Conservation (phyloP, 2,888 invertebrate genomes). For the Drosophila paramelanica region DNA sequence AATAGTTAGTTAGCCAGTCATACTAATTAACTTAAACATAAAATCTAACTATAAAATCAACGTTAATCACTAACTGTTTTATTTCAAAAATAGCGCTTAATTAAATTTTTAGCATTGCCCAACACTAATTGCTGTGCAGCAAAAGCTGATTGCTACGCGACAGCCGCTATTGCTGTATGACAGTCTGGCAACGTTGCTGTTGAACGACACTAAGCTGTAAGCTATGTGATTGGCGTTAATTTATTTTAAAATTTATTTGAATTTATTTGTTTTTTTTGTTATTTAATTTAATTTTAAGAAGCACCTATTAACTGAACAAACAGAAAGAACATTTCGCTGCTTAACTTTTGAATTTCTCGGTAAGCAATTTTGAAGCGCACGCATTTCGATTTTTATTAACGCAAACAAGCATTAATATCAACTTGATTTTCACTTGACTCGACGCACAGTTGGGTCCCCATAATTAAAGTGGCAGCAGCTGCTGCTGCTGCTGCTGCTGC, state of each 20-base stretch:
- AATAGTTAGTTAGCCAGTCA: too few relatives aligned
- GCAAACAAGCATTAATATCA: conserved; percentile 76
- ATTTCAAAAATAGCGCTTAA: neutral
- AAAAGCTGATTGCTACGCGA: conserved; percentile 35
- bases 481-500: conserved; percentile 23
- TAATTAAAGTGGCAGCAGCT: conserved; percentile 57
- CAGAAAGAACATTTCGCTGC: neutral
- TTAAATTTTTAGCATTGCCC: neutral
- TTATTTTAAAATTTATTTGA: conserved; percentile 3
- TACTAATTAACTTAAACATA: too few relatives aligned
- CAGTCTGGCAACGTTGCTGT: conserved; percentile 37
- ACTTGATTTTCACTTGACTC: conserved; percentile 64
- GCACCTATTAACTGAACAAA: conserved; percentile 20
- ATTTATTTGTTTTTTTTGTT: neutral
- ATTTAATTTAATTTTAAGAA: neutral
- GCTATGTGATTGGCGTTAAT: conserved; percentile 8
- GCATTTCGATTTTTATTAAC: conserved; percentile 69
- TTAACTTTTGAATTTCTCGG: conserved; percentile 39
- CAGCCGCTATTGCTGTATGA: too few relatives aligned
- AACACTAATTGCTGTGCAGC: conserved; percentile 27
- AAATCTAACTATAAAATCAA: neutral
- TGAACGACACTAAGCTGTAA: conserved; percentile 3
- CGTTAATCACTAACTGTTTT: too few relatives aligned
- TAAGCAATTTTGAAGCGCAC: conserved; percentile 51
- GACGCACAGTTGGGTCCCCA: conserved; percentile 16